Conservation (phyloP, 1,140 invertebrate genomes). For the Drosophila bocqueti region DNA sequence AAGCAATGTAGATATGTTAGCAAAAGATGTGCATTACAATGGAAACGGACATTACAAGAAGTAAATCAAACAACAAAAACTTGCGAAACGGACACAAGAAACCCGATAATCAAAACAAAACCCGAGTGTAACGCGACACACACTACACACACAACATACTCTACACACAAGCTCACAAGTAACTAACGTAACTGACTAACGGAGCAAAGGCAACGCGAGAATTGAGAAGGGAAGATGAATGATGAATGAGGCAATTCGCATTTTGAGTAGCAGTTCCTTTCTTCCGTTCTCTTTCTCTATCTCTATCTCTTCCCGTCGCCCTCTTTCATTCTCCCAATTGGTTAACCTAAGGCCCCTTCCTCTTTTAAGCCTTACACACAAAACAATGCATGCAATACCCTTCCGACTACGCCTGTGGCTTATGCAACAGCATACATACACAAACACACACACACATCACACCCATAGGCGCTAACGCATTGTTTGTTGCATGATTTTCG, state of each 20-base stretch:
- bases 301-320: not conserved
- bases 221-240: not conserved
- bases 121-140: conserved; percentile 1
- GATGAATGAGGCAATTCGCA: not conserved
- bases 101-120: not conserved
- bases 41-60: not conserved
- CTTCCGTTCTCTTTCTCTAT: not conserved
- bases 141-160: not conserved
- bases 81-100: not conserved
- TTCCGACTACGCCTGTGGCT: conserved; percentile 32
- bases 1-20: not conserved
- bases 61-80: not conserved
- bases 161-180: not conserved
- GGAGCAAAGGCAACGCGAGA: conserved; percentile 18
- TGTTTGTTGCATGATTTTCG: conserved; percentile 49
- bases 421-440: conserved; percentile 52
- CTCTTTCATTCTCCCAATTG: not conserved
- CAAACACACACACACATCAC: conserved; percentile 7
- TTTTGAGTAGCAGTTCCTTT: conserved; percentile 1
- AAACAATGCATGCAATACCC: conserved; percentile 14
- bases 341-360: not conserved
- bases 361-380: not conserved
- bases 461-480: conserved; percentile 4
- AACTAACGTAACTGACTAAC: conserved; percentile 17
- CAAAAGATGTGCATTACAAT: not conserved